Base-by-base conservation (phyloP, 2,888 invertebrate species). In the Ornithoptera alexandrae region DNA sequence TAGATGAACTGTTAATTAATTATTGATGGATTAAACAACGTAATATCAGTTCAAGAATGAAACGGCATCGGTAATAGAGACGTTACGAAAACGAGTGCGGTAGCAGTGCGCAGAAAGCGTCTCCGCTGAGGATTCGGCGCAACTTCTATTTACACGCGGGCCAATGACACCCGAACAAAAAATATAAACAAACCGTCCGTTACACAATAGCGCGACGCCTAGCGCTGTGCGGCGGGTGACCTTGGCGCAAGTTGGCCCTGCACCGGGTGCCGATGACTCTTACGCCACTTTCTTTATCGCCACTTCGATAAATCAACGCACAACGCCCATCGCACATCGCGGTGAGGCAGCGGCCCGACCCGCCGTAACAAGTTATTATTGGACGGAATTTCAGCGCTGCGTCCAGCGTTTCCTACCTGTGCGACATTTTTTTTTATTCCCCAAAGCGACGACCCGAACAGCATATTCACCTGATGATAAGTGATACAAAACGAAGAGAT, bases 191-290 rank as follows among this genome's bases (percentile, higher is more conserved):
- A 90, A 89, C 87, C 81, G 80, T 80, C 78, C 77, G 82, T 89
- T 89, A 89, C 84, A 83, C 87, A 85, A 86, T 81, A 80, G 84
- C 71, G 39, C 8, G 8, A 10, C 39, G 74, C 78, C 84, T 86
- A 86, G 89, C 90, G 89, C 88, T 87, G 86, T 87, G 87, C 82
- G 83, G 82, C 79, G 82, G 77, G 81, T 83, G 90, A 91, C 91
- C 92, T 92, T 92, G 91, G 84, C 85, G 82, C 89, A 84, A 83
- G 84, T 90, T 89, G 91, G 87, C 88, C 83, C 84, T 81, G 76
- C 81, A 86, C 85, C 89, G 86, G 90, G 84, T 87, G 89, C 84
- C 89, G 88, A 87, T 90, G 89, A 91, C 89, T 87, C 79, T 88
- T 84, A 84, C 80, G 83, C 81, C 84, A 83, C 90, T 90, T 90